phyloP scores from a whole-genome alignment of 2,113 vertebrate genomes.

The Urocitellus parryii region DNA sequence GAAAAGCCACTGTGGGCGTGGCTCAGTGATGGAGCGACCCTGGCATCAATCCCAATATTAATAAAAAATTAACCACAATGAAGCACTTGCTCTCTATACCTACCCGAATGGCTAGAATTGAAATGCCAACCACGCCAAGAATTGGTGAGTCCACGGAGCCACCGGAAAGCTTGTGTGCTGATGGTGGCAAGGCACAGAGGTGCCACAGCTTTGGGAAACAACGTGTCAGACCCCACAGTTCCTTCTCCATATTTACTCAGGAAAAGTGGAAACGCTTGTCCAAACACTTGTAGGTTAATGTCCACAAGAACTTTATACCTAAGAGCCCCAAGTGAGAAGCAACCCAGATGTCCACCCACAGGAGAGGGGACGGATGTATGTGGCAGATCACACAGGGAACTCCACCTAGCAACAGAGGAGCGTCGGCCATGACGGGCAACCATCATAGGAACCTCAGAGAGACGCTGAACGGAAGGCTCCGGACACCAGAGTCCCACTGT shows the following conservation, averaged over 20 bases:
- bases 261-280: neutral
- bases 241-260: neutral
- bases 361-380: neutral
- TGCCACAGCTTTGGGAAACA: neutral
- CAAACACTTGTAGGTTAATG: neutral
- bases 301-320: neutral
- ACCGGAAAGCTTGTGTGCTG: neutral
- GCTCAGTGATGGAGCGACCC: neutral
- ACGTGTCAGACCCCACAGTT: neutral
- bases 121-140: neutral
- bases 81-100: neutral
- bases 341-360: no score
- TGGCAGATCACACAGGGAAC: accelerated
- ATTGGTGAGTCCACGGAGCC: neutral
- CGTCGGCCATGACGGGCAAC: no score
- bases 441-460: no score
- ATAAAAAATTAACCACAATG: neutral
- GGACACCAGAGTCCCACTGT: accelerated
- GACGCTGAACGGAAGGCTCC: neutral
- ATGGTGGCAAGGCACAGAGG: neutral
- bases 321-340: neutral
- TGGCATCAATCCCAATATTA: neutral
- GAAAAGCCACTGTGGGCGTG: neutral
- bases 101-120: neutral
- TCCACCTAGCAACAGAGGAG: neutral